Conservation (phyloP, 2,888 invertebrate genomes). For the Silvanus unidentatus region DNA sequence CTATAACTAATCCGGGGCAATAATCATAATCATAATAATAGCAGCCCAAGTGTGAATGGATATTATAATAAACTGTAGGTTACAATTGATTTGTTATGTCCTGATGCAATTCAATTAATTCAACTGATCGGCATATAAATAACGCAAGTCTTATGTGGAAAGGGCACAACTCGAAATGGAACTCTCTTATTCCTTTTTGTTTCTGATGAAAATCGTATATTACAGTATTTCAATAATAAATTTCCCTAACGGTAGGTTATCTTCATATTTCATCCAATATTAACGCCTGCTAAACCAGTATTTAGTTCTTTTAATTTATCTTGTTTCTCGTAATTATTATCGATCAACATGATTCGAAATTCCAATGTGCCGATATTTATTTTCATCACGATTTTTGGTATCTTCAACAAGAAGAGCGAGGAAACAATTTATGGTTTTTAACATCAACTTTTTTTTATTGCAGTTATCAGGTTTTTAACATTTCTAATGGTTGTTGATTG, state of each 20-base stretch:
- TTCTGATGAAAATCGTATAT: too few relatives aligned
- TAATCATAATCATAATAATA: conserved; percentile 14
- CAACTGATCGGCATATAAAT: too few relatives aligned
- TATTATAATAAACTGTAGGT: conserved; percentile 3
- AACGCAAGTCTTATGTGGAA: too few relatives aligned
- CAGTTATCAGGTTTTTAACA: too few relatives aligned
- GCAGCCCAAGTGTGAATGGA: conserved; percentile 6
- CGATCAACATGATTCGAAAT: neutral
- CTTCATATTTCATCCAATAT: neutral
- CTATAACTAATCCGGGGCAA: conserved; percentile 30
- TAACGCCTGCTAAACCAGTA: neutral
- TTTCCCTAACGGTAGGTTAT: neutral
- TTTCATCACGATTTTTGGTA: neutral
- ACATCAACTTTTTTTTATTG: too few relatives aligned
- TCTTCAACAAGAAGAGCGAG: neutral
- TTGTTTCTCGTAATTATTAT: neutral
- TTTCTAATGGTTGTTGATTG: too few relatives aligned
- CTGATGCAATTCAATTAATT: too few relatives aligned
- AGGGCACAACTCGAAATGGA: too few relatives aligned
- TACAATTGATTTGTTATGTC: conserved; percentile 1
- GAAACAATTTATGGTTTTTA: too few relatives aligned
- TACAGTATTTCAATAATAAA: neutral
- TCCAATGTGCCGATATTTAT: neutral
- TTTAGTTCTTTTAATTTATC: neutral
- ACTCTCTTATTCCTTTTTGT: too few relatives aligned